Conservation (phyloP, 2,797 vertebrate genomes). For the Peromyscus aztecus region DNA sequence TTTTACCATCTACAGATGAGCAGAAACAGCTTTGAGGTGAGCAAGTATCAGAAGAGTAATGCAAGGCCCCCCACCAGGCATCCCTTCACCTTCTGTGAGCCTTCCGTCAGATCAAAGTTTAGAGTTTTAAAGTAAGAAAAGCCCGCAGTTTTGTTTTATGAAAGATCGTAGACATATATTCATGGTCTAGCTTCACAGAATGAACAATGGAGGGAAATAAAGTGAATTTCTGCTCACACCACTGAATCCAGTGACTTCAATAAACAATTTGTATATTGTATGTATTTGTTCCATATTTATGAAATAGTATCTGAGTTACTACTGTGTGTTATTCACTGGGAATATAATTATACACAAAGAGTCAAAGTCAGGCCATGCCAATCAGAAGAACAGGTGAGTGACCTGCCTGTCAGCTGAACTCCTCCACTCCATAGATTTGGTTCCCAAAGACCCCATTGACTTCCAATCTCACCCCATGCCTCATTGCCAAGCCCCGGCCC, state of each 20-base stretch:
- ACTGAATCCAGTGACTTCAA: neutral
- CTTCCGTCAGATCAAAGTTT: neutral
- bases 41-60: neutral
- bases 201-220: neutral
- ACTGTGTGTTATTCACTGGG: neutral
- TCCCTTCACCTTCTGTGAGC: too few relatives aligned
- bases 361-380: too few relatives aligned
- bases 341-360: neutral
- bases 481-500: too few relatives aligned
- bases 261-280: neutral
- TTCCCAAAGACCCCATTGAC: too few relatives aligned
- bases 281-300: neutral
- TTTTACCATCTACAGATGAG: neutral
- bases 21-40: neutral
- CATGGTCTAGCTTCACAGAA: neutral
- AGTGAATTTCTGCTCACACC: neutral
- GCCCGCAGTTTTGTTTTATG: neutral
- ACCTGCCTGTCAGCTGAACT: too few relatives aligned
- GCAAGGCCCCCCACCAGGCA: too few relatives aligned
- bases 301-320: neutral
- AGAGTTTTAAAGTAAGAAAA: constrained; percentile 7
- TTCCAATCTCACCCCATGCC: too few relatives aligned
- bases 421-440: too few relatives aligned
- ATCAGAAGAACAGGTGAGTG: too few relatives aligned
- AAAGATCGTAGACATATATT: neutral